Percentiles rank a stretch among this genome's conserved stretches.
These are phyloP conservation scores for Solenopsis fugax DNA, from an alignment of 1,140 invertebrate species.

Conservation along the genomic window DNA sequence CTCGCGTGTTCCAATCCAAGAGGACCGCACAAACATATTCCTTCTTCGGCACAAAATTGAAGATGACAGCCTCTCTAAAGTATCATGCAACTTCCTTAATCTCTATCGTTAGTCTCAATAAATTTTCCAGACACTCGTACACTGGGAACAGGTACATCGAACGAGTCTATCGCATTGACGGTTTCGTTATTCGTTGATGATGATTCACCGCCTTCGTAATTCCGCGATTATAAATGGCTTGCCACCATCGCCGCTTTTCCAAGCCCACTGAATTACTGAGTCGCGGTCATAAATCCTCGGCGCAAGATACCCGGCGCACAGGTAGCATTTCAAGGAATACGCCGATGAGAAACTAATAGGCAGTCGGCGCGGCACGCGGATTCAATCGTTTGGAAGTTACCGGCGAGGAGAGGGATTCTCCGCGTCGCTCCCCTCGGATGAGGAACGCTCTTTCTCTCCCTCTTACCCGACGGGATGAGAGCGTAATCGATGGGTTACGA, in stretches of 20 bases:
- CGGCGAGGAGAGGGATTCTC: neutral
- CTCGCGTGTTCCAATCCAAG: neutral
- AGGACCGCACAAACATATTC: neutral
- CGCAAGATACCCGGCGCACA: conserved; percentile 37
- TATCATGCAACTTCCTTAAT: neutral
- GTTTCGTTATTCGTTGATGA: conserved; percentile 27
- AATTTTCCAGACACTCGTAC: neutral
- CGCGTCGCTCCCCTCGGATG: conserved; percentile 14
- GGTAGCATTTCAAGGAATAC: conserved; percentile 55
- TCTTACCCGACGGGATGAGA: conserved; percentile 24
- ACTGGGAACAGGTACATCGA: neutral
- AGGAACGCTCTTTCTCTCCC: conserved; percentile 23
- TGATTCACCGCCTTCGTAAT: conserved; percentile 43
- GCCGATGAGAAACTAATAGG: conserved; percentile 62
- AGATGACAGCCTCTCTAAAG: conserved; percentile 6
- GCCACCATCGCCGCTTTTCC: conserved; percentile 37
- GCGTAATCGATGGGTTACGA: conserved; percentile 66
- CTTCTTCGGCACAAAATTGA: neutral
- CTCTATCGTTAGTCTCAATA: neutral
- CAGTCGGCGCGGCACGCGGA: conserved; percentile 41
- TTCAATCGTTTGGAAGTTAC: conserved; percentile 56
- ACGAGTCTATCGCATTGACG: conserved; percentile 16
- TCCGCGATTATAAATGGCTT: conserved; percentile 31
- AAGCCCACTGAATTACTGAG: conserved; percentile 40
- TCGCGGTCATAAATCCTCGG: conserved; percentile 34